phyloP scores from a whole-genome alignment of 2,888 invertebrate species.

The Ectemnius continuus region DNA sequence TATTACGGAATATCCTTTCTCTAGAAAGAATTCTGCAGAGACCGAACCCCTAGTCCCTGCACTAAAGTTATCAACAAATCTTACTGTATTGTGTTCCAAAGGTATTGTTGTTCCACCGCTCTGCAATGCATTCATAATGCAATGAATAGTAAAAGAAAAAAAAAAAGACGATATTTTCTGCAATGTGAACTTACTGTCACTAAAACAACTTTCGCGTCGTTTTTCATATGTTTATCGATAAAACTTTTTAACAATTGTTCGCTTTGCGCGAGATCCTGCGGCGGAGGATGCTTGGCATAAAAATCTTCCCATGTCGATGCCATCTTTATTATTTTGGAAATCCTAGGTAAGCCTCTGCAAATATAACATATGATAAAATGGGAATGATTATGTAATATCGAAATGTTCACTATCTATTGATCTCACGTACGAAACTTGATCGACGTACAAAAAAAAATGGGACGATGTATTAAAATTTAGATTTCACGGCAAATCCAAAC shows the following conservation, averaged over 20 bases:
- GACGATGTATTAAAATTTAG: no score
- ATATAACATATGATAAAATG: background rate
- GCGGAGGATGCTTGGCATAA: slow-evolving; percentile 88
- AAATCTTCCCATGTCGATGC: slow-evolving; percentile 89
- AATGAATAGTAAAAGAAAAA: background rate
- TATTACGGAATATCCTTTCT: slow-evolving; percentile 92
- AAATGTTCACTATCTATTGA: no score
- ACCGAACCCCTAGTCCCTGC: slow-evolving; percentile 96
- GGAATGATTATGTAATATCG: background rate
- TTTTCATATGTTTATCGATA: slow-evolving; percentile 84
- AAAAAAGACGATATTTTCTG: background rate
- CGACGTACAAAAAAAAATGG: no score
- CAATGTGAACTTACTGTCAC: slow-evolving; percentile 82
- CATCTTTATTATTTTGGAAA: slow-evolving; percentile 45
- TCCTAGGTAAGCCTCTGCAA: background rate
- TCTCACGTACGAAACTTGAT: no score
- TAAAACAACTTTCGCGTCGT: slow-evolving; percentile 85
- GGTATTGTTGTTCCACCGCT: slow-evolving; percentile 99
- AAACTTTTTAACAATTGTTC: slow-evolving; percentile 86
- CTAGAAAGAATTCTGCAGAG: slow-evolving; percentile 97
- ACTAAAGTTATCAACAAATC: slow-evolving; percentile 99
- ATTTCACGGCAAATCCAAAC: no score
- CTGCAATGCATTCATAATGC: slow-evolving; percentile 66
- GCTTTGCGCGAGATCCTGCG: slow-evolving; percentile 87
- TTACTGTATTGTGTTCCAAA: slow-evolving; percentile 96